phyloP scores from a whole-genome alignment of 1,140 invertebrate genomes.

The Drosophila pseudoobscura region DNA sequence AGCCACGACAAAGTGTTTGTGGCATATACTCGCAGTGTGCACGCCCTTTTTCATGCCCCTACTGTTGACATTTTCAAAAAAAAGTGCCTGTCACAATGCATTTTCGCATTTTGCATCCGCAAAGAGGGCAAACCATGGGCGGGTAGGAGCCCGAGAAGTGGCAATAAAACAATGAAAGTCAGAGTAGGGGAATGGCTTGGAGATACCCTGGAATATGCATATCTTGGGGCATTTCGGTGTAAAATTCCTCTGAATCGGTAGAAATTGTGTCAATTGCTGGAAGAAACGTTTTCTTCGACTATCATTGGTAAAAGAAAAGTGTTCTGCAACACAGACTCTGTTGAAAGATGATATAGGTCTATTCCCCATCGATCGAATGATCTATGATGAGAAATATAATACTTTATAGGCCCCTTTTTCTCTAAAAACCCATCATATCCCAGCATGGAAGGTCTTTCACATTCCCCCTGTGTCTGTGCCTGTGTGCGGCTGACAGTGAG shows the following conservation, averaged over 20 bases:
- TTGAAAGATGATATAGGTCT: too few species aligned
- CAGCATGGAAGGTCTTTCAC: conserved; percentile 6
- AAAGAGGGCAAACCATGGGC: conserved; percentile 12
- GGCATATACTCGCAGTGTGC: conserved; percentile 15
- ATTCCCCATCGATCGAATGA: too few species aligned
- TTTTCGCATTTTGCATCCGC: conserved; percentile 51
- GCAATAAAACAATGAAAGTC: conserved; percentile 48
- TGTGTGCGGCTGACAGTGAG: conserved; percentile 61
- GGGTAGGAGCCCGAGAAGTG: neutral
- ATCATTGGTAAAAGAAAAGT: too few species aligned
- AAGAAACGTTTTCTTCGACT: too few species aligned
- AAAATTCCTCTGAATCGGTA: too few species aligned
- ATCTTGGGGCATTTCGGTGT: too few species aligned
- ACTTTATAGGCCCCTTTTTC: too few species aligned
- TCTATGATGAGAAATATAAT: too few species aligned
- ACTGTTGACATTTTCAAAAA: conserved; percentile 52
- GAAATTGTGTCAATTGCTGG: too few species aligned
- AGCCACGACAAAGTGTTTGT: conserved; percentile 46
- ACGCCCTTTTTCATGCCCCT: conserved; percentile 19
- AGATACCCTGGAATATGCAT: too few species aligned
- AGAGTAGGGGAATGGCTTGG: neutral
- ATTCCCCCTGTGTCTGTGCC: conserved; percentile 15
- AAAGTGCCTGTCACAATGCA: conserved; percentile 59
- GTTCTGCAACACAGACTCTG: too few species aligned
- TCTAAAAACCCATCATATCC: neutral